Percentiles rank a stretch among this genome's conserved stretches.
phyloP scores from a whole-genome alignment of 92 coral and sea anemone species.

The Zoanthus sociatus region DNA sequence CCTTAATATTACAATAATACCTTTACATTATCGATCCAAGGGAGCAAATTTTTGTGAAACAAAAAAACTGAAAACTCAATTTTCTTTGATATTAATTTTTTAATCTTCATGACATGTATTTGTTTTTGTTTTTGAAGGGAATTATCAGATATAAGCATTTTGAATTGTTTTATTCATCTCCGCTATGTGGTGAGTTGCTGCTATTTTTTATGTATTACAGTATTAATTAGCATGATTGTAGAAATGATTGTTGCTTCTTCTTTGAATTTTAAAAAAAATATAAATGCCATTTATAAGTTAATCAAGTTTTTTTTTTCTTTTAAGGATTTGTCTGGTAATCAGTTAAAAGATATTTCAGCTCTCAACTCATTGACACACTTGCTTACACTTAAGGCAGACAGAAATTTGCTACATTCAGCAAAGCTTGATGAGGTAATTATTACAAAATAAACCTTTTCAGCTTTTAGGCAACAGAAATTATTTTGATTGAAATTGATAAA shows the following conservation, averaged over 20 bases:
- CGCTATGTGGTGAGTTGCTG: slow-evolving; percentile 89
- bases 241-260: background rate
- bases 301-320: background rate
- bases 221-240: background rate
- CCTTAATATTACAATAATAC: too few species aligned
- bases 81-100: too few species aligned
- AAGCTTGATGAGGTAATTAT: slow-evolving; percentile 90
- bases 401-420: slow-evolving; percentile 83
- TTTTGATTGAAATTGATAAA: too few species aligned
- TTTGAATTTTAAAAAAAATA: background rate
- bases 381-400: slow-evolving; percentile 93
- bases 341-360: slow-evolving; percentile 86
- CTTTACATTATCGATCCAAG: too few species aligned
- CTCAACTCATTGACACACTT: slow-evolving; percentile 93
- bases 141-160: slow-evolving; percentile 87
- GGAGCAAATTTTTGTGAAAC: too few species aligned
- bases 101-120: too few species aligned
- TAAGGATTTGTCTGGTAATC: slow-evolving; percentile 90
- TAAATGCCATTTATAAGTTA: background rate
- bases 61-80: too few species aligned
- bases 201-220: background rate
- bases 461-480: too few species aligned
- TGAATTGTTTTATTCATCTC: slow-evolving; percentile 94
- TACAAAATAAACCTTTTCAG: background rate
- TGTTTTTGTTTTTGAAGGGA: slow-evolving; percentile 65